Evolutionary conservation across 2,113 vertebrate genomes (phyloP).

Genomic region (Semnornis frantzii): DNA sequence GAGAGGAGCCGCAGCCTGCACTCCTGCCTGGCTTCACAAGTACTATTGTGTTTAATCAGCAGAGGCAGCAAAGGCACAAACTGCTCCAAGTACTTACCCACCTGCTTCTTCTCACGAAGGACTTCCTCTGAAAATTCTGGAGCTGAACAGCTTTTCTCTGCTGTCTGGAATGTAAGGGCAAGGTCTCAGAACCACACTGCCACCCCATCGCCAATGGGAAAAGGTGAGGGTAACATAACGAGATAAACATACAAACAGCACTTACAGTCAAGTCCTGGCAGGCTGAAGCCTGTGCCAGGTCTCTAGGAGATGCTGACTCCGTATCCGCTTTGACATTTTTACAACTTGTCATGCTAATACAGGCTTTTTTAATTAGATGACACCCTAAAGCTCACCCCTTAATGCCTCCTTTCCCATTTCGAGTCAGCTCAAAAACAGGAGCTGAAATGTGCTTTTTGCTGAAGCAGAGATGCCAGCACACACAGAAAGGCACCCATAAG

Average conservation of each 20-base stretch:
- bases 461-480: neutral
- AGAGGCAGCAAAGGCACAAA: neutral
- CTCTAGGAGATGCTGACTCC: neutral
- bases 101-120: accelerated
- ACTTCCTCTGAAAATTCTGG: neutral
- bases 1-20: neutral
- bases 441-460: neutral
- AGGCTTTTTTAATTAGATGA: neutral
- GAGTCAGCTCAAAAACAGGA: neutral
- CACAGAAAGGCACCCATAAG: neutral
- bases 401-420: neutral
- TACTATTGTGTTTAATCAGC: accelerated
- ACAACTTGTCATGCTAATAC: neutral
- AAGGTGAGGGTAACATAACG: neutral
- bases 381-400: neutral
- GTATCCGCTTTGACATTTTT: neutral
- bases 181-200: neutral
- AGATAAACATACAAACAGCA: neutral
- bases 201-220: neutral
- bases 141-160: accelerated
- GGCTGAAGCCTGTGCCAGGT: neutral
- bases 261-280: neutral
- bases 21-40: neutral
- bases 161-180: neutral
- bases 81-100: neutral